Percentiles rank a stretch among this genome's conserved stretches.
Conservation (phyloP, 1,140 invertebrate genomes). For the Protaetia brevitarsis region DNA sequence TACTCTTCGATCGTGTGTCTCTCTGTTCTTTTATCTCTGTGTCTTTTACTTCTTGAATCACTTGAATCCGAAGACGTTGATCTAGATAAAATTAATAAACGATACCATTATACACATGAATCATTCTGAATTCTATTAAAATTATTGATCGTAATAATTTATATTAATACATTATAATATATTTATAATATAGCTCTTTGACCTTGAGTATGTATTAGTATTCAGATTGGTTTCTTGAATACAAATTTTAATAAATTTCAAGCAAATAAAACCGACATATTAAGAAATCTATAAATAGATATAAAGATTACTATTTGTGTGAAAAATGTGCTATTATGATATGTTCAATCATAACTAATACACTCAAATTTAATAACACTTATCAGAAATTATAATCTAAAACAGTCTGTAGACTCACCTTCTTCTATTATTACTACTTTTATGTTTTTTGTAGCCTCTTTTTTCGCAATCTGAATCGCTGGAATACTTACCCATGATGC, state of each 20-base stretch:
- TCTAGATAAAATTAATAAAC: conserved; percentile 27
- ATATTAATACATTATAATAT: neutral
- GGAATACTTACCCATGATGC: conserved; percentile 44
- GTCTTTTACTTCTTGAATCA: conserved; percentile 33
- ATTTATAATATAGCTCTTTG: no score
- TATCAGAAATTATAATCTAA: neutral
- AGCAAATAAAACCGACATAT: no score
- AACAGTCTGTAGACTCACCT: conserved; percentile 36
- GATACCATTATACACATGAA: no score
- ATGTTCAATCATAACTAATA: neutral
- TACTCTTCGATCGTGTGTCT: conserved; percentile 33
- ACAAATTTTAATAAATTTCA: no score
- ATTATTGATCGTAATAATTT: neutral
- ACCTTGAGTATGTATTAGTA: no score
- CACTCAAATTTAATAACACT: neutral
- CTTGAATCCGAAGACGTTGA: conserved; percentile 41
- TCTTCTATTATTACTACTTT: conserved; percentile 34
- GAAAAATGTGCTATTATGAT: neutral
- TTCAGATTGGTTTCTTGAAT: no score
- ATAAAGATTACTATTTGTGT: neutral
- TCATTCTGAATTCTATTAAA: neutral
- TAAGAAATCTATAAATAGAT: neutral
- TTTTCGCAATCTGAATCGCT: conserved; percentile 44
- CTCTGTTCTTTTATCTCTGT: conserved; percentile 31
- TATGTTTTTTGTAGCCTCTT: conserved; percentile 36